Evolutionary conservation across 2,888 invertebrate genomes (phyloP).

Genomic region (Capitulum mitella): DNA sequence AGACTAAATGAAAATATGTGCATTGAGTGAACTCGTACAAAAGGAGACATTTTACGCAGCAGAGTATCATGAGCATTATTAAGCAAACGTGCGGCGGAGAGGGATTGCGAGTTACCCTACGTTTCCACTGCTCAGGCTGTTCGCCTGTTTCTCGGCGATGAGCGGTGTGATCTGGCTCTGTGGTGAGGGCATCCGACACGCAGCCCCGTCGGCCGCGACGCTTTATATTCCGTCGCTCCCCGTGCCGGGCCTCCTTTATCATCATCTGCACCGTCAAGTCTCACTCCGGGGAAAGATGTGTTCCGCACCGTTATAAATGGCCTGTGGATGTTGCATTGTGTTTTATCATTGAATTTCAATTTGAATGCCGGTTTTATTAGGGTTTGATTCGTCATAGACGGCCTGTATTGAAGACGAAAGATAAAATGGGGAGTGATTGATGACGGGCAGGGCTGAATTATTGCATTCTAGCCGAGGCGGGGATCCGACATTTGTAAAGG

Average conservation of each 20-base stretch:
- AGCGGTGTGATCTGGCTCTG: too few relatives aligned
- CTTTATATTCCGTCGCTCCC: background rate
- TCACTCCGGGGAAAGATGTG: background rate
- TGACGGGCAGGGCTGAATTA: background rate
- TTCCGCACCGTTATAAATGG: slow-evolving; percentile 1
- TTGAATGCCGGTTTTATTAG: slow-evolving; percentile 25
- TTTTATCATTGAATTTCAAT: slow-evolving; percentile 24
- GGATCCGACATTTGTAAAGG: slow-evolving; percentile 22
- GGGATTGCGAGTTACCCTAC: too few relatives aligned
- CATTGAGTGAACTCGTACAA: too few relatives aligned
- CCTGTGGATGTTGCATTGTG: slow-evolving; percentile 18
- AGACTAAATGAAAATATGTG: too few relatives aligned
- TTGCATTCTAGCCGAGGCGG: background rate
- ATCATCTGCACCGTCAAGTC: background rate
- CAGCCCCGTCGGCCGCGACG: too few relatives aligned
- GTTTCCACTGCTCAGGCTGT: too few relatives aligned
- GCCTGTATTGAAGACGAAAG: slow-evolving; percentile 1
- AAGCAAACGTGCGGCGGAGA: too few relatives aligned
- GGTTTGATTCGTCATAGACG: slow-evolving; percentile 24
- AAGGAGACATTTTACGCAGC: too few relatives aligned
- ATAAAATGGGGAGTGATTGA: slow-evolving; percentile 9
- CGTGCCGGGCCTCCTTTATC: background rate
- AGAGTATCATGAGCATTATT: too few relatives aligned
- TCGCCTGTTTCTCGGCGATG: too few relatives aligned
- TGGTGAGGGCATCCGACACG: too few relatives aligned